A percentile compares a stretch with the other conserved stretches of the same genome.
phyloP scores from a whole-genome alignment of 2,888 invertebrate species.

The Caprella mutica region DNA sequence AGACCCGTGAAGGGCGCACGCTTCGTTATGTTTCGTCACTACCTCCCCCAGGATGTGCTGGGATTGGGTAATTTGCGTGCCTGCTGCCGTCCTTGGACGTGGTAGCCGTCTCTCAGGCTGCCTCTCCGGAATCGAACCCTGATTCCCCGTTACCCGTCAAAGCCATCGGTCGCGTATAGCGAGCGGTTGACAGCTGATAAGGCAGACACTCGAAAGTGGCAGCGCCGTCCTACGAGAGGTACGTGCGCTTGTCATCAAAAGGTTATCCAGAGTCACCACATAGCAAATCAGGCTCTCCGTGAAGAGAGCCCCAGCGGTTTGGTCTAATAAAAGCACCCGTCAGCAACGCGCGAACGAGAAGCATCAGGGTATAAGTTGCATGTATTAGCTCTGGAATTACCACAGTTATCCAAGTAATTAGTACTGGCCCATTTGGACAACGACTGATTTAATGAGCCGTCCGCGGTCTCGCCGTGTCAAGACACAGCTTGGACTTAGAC shows the following conservation, averaged over 20 bases:
- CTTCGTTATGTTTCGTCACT: slow-evolving; percentile 58
- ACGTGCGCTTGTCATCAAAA: slow-evolving; percentile 39
- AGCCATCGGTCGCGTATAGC: slow-evolving; percentile 55
- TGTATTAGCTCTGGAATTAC: slow-evolving; percentile 58
- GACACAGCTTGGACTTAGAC: slow-evolving; percentile 52
- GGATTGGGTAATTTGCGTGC: slow-evolving; percentile 50
- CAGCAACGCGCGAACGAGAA: no score
- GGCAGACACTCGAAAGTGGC: slow-evolving; percentile 55
- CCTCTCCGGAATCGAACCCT: slow-evolving; percentile 49
- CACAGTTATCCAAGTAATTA: slow-evolving; percentile 47
- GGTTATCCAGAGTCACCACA: slow-evolving; percentile 20
- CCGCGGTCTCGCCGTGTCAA: slow-evolving; percentile 49
- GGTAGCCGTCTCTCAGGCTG: slow-evolving; percentile 44
- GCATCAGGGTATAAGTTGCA: no score
- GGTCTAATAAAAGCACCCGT: slow-evolving; percentile 24
- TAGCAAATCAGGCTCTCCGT: no score
- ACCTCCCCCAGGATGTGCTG: slow-evolving; percentile 44
- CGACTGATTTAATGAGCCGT: slow-evolving; percentile 53
- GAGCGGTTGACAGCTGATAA: slow-evolving; percentile 58
- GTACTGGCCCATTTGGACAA: slow-evolving; percentile 45
- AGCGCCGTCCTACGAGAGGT: slow-evolving; percentile 45
- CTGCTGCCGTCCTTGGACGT: slow-evolving; percentile 58
- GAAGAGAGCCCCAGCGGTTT: not conserved
- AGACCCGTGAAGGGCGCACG: slow-evolving; percentile 49
- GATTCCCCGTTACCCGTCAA: slow-evolving; percentile 61